phyloP scores from a whole-genome alignment of 2,888 invertebrate genomes.

The Cepaea hortensis region DNA sequence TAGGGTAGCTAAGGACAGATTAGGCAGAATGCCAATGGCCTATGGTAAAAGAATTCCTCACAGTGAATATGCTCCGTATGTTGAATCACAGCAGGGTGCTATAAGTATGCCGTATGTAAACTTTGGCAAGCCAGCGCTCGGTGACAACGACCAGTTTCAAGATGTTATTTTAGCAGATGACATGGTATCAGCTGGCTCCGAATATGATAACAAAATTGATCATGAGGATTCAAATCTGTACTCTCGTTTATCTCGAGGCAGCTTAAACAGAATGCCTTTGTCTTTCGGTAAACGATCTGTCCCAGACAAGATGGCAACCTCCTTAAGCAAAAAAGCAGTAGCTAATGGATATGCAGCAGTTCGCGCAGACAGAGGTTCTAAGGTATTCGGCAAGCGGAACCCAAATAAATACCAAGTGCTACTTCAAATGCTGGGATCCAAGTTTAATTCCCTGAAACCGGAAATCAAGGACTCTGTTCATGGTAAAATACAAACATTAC shows the following conservation, averaged over 20 bases:
- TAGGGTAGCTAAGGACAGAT: background rate
- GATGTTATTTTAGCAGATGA: too few species aligned
- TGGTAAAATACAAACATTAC: background rate
- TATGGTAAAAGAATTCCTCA: background rate
- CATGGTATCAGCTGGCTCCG: too few species aligned
- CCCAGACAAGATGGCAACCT: background rate
- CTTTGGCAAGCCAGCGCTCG: too few species aligned
- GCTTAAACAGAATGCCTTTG: conserved; percentile 11
- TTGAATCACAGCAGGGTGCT: too few species aligned
- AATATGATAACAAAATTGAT: too few species aligned
- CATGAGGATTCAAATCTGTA: too few species aligned
- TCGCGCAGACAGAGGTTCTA: too few species aligned
- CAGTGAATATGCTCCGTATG: too few species aligned
- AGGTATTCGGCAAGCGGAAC: background rate
- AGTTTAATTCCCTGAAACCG: background rate
- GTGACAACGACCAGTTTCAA: too few species aligned
- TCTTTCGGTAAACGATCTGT: background rate
- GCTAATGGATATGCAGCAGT: too few species aligned
- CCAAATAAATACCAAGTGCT: background rate
- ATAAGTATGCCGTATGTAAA: too few species aligned
- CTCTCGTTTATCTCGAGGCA: background rate
- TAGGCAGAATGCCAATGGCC: background rate
- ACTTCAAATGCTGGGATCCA: background rate
- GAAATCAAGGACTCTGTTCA: background rate
- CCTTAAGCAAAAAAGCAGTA: too few species aligned